These are phyloP conservation scores for Alethe diademata DNA, from an alignment of 2,113 vertebrate species.

Conservation along the genomic window DNA sequence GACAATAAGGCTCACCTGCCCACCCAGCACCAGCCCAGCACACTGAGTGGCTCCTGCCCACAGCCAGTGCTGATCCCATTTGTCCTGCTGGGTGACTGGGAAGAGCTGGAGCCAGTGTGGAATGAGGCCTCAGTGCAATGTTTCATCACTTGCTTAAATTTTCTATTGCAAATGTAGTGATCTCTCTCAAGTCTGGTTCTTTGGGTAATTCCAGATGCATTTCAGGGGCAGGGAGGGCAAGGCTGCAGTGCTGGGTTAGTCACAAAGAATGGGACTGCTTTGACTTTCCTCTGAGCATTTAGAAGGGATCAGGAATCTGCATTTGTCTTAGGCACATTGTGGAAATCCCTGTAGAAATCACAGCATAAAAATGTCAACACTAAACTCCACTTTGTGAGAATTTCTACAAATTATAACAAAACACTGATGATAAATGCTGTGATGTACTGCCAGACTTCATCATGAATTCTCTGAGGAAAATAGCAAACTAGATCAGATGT, in stretches of 20 bases:
- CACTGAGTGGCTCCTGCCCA: neutral
- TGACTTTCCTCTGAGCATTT: neutral
- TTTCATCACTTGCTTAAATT: neutral
- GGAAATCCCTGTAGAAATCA: conserved; percentile 33
- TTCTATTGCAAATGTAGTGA: neutral
- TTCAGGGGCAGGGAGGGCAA: neutral
- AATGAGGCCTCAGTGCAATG: fast-evolving
- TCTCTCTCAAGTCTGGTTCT: neutral
- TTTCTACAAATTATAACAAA: conserved; percentile 41
- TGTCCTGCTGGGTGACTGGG: neutral
- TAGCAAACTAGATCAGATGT: conserved; percentile 9
- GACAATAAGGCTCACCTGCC: neutral
- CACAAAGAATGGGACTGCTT: neutral
- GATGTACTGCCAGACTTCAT: conserved; percentile 33
- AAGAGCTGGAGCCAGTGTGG: neutral
- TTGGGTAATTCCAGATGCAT: neutral
- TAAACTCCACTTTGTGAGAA: conserved; percentile 23
- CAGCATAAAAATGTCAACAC: neutral
- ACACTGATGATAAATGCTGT: conserved; percentile 6
- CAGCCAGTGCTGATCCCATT: neutral
- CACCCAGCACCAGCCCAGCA: neutral
- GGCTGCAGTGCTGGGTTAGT: neutral
- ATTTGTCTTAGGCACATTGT: neutral
- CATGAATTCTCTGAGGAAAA: conserved; percentile 25
- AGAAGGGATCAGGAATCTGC: neutral